Conservation (phyloP, 2,113 vertebrate genomes). For the Microcebus murinus region DNA sequence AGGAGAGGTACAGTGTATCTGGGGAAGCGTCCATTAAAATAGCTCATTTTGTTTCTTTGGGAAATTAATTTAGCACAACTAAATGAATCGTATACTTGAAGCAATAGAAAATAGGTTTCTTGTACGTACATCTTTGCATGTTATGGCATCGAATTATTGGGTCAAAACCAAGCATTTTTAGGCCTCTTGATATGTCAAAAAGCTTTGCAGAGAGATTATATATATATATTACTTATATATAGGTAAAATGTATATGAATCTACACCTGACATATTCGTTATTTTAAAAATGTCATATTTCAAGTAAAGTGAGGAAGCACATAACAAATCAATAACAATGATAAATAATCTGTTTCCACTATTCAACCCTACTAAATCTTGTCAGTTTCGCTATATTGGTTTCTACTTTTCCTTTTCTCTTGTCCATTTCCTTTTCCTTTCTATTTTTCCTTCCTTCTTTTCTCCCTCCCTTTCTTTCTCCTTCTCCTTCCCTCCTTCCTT, state of each 20-base stretch:
- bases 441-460: background rate
- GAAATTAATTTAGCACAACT: background rate
- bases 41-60: background rate
- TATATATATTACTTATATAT: too few relatives aligned
- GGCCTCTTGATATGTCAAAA: background rate
- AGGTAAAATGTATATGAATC: background rate
- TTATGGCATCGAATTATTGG: background rate
- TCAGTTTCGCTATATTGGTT: background rate
- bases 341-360: background rate
- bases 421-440: background rate
- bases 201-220: background rate
- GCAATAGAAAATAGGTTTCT: background rate
- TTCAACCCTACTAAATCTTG: background rate
- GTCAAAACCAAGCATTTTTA: conserved; percentile 30
- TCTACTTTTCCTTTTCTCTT: background rate
- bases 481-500: background rate
- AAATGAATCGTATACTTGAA: background rate
- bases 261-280: background rate
- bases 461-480: background rate
- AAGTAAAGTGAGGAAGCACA: background rate
- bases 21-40: background rate
- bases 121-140: background rate
- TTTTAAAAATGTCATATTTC: background rate
- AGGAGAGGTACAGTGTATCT: background rate
- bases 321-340: background rate